Evolutionary conservation across 1,140 invertebrate species (phyloP).

Genomic region (Caenorhabditis inopinata): DNA sequence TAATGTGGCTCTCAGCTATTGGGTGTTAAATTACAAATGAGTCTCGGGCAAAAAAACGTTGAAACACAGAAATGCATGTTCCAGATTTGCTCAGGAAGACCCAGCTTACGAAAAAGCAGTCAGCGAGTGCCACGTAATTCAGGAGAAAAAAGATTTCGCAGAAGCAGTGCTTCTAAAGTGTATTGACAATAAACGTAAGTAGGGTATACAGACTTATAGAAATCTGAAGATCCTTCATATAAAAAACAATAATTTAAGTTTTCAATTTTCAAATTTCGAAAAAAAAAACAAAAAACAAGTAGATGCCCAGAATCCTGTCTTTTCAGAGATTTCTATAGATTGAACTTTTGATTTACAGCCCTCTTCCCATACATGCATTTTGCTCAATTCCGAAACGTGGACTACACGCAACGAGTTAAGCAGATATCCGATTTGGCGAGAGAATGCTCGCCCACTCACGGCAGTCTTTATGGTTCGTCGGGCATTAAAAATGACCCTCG

Average conservation of each 20-base stretch:
- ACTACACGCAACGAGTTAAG: constrained; percentile 30
- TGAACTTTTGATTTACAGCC: background rate
- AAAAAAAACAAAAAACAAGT: no score
- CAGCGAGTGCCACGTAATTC: constrained; percentile 54
- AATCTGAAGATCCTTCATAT: no score
- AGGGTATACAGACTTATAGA: no score
- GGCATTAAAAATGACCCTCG: background rate
- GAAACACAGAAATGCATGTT: constrained; percentile 1
- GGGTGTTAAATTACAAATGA: background rate
- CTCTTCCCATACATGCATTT: constrained; percentile 24
- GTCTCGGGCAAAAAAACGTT: background rate
- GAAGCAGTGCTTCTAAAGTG: constrained; percentile 59
- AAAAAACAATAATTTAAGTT: no score
- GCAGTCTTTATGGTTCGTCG: constrained; percentile 33
- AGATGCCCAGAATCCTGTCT: background rate
- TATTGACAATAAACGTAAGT: constrained; percentile 59
- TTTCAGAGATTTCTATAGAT: no score
- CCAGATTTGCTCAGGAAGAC: constrained; percentile 55
- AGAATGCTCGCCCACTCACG: constrained; percentile 31
- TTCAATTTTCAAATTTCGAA: no score
- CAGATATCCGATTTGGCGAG: constrained; percentile 33
- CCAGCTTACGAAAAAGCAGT: constrained; percentile 54
- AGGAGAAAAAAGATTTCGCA: constrained; percentile 36
- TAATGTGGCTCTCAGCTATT: background rate
- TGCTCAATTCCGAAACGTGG: constrained; percentile 19